Conservation (phyloP, 2,797 vertebrate genomes). For the Molossus molossus region DNA sequence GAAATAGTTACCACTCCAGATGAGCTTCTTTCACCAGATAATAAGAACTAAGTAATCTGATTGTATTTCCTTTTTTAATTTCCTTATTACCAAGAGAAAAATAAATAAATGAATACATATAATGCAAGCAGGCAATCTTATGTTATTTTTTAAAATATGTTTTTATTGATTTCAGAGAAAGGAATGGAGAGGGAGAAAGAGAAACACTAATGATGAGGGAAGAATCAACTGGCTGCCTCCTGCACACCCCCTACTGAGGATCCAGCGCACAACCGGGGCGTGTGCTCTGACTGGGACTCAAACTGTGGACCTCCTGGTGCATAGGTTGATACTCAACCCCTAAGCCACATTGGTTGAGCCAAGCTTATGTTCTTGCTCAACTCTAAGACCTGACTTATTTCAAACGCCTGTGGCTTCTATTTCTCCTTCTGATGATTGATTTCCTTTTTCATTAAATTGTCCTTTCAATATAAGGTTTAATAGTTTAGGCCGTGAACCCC, state of each 20-base stretch:
- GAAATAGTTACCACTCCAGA: conserved; percentile 32
- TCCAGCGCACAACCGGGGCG: too few relatives aligned
- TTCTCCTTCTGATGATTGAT: conserved; percentile 2
- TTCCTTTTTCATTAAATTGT: conserved; percentile 56
- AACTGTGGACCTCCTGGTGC: too few relatives aligned
- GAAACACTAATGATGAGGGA: too few relatives aligned
- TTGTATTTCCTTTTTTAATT: background rate
- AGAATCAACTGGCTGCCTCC: too few relatives aligned
- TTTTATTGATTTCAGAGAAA: too few relatives aligned
- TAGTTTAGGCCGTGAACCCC: background rate
- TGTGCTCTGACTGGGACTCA: too few relatives aligned
- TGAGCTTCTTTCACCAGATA: background rate
- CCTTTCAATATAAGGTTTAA: background rate
- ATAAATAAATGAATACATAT: background rate
- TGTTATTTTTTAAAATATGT: background rate
- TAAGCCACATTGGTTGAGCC: too few relatives aligned
- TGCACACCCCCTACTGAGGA: too few relatives aligned
- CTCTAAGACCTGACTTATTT: background rate
- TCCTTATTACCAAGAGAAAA: background rate
- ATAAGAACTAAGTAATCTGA: background rate
- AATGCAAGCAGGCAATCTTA: background rate
- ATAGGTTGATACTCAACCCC: too few relatives aligned
- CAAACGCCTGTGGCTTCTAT: background rate
- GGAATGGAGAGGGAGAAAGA: too few relatives aligned
- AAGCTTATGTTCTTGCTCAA: background rate